Base-by-base conservation (phyloP, 2,113 vertebrate genomes). In the Opisthocomus hoazin region DNA sequence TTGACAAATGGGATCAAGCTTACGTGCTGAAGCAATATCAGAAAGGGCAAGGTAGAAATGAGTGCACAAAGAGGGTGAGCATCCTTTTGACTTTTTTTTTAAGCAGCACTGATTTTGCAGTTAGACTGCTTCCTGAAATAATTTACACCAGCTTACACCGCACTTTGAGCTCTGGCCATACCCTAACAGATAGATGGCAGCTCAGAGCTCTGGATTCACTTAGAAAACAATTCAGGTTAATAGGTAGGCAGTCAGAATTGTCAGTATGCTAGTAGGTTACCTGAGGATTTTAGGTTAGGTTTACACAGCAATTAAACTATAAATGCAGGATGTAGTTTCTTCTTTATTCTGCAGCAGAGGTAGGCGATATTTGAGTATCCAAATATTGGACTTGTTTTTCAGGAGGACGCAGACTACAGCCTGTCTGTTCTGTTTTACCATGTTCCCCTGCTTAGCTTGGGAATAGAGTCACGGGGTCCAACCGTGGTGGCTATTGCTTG, bases 141-240 rank as follows among this genome's bases (percentile, higher is more conserved):
- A 84, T 93, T 86, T 90, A 69, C 78, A 83, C 36, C 30, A 73
- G 66, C 54, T 77, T 94, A 86, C 80, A 92, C 51, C 89, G 76
- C 79, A 74, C 50, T 93, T 84, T 29, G 37, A 63, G 68, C 68
- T 77, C 71, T 63, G 83, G 29, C n/a, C n/a, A 0, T 86, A 77
- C 63, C 26, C 68, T 94, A 58, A 63, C 12, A 76, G 83, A 34
- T 36, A 88, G 71, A 82, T 66, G 71, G 63, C 50, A 58, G 41
- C 58, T 78, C 53, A 30, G n/a, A 83, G 60, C 37, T 26, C 50
- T 86, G 30, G 36, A 50, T 50, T 24, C n/a, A 48, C 63, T 80
- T 48, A 77, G 5, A 65, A 36, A 93, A 54, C 17, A 6, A 26
- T 84, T 93, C 37, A 50, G 54, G 57, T n/a, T 34, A 56, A 37